Conservation (phyloP, 2,113 vertebrate genomes). For the Eulemur rufifrons region DNA sequence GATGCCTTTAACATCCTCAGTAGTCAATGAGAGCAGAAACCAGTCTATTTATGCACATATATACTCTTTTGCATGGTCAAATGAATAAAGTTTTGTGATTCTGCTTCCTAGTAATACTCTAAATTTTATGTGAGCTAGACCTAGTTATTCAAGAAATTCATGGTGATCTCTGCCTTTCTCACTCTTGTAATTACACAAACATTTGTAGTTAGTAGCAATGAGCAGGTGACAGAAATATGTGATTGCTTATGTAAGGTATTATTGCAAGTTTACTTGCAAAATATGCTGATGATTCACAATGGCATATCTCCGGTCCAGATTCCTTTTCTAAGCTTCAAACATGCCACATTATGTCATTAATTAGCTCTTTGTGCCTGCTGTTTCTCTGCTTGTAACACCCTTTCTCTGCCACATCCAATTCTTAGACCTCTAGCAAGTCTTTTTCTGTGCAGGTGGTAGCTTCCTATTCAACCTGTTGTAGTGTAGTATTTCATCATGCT, state of each 20-base stretch:
- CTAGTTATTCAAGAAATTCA: background rate
- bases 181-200: background rate
- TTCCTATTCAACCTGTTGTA: background rate
- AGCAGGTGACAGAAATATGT: conserved; percentile 15
- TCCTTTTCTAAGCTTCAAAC: background rate
- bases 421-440: background rate
- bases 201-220: background rate
- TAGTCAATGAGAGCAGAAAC: background rate
- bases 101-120: background rate
- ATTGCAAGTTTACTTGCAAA: background rate
- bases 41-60: background rate
- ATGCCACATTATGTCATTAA: background rate
- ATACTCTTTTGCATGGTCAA: background rate
- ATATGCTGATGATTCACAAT: background rate
- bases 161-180: background rate
- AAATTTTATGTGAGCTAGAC: background rate
- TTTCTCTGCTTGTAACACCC: background rate
- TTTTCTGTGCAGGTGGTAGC: background rate
- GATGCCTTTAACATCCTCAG: background rate
- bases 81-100: conserved; percentile 15
- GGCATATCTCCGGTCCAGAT: background rate
- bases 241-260: background rate
- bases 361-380: background rate
- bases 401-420: background rate
- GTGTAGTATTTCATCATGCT: conserved; percentile 14